Percentiles rank a stretch among this genome's conserved stretches.
phyloP scores from a whole-genome alignment of 2,113 vertebrate genomes.

The Scortum barcoo region DNA sequence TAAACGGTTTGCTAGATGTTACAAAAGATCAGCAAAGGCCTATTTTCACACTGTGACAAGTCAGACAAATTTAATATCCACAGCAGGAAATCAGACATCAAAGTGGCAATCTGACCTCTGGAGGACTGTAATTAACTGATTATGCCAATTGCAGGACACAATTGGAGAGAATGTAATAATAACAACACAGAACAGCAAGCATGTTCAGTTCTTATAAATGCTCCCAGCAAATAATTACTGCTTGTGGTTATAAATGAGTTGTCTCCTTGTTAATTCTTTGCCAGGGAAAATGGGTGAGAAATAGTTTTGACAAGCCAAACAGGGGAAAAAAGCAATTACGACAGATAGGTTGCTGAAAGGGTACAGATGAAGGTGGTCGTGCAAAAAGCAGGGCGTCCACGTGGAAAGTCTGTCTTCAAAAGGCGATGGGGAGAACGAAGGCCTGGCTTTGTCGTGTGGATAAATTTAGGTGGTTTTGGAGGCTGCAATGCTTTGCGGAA shows the following conservation, averaged over 20 bases:
- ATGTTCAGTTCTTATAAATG: conserved; percentile 57
- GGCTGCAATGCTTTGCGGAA: conserved; percentile 7
- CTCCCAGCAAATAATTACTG: conserved; percentile 74
- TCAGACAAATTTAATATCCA: conserved; percentile 26
- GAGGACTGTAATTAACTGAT: conserved; percentile 71
- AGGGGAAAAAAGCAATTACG: conserved; percentile 72
- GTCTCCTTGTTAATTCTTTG: conserved; percentile 63
- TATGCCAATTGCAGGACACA: conserved; percentile 63
- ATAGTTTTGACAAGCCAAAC: conserved; percentile 65
- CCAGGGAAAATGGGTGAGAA: conserved; percentile 50
- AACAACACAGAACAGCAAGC: conserved; percentile 61
- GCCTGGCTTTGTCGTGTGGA: neutral
- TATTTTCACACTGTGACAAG: neutral
- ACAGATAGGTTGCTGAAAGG: conserved; percentile 54
- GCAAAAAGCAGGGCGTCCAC: conserved; percentile 2
- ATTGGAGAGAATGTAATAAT: conserved; percentile 59
- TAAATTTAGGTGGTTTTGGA: conserved; percentile 23
- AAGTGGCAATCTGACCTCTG: conserved; percentile 34
- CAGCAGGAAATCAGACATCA: conserved; percentile 34
- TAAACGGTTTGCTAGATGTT: neutral
- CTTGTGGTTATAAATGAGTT: conserved; percentile 68
- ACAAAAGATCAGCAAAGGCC: conserved; percentile 7
- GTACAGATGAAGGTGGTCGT: conserved; percentile 55
- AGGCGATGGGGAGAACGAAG: neutral
- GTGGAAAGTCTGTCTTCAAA: neutral